Conservation (phyloP, 2,113 vertebrate genomes). For the Epinephelus moara region DNA sequence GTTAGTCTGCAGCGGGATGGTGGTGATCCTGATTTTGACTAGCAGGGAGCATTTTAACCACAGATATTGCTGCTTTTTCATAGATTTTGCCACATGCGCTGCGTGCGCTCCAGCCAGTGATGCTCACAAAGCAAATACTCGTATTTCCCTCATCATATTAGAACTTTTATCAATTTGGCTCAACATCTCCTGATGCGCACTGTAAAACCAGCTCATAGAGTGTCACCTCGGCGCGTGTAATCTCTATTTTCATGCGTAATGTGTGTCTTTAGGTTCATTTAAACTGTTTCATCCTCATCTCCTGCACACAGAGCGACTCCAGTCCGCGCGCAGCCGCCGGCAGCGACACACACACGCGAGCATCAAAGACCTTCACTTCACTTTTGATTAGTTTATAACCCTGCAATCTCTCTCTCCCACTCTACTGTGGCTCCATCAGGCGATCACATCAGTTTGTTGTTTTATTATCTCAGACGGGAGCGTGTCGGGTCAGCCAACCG, state of each 20-base stretch:
- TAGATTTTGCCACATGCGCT: not conserved
- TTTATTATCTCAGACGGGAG: slow-evolving; percentile 39
- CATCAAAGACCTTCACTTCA: slow-evolving; percentile 35
- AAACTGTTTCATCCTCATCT: not conserved
- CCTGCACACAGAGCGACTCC: not conserved
- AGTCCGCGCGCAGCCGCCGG: not conserved
- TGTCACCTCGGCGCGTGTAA: not conserved
- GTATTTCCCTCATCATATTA: not conserved
- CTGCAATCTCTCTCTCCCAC: not conserved
- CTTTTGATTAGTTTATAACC: slow-evolving; percentile 40
- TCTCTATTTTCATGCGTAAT: not conserved
- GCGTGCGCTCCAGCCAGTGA: not conserved
- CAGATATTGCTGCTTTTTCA: not conserved
- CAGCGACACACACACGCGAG: not conserved
- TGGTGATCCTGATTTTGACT: too few relatives aligned
- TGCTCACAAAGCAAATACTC: not conserved
- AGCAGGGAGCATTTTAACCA: not conserved
- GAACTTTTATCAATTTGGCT: not conserved
- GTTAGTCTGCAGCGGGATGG: not conserved
- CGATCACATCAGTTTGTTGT: slow-evolving; percentile 25
- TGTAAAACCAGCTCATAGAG: not conserved
- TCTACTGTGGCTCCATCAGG: slow-evolving; percentile 7
- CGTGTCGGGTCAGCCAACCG: slow-evolving; percentile 22
- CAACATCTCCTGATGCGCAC: not conserved
- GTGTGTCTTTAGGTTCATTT: not conserved